Conservation (phyloP, 2,797 vertebrate genomes). For the Coregonus ussuriensis region DNA sequence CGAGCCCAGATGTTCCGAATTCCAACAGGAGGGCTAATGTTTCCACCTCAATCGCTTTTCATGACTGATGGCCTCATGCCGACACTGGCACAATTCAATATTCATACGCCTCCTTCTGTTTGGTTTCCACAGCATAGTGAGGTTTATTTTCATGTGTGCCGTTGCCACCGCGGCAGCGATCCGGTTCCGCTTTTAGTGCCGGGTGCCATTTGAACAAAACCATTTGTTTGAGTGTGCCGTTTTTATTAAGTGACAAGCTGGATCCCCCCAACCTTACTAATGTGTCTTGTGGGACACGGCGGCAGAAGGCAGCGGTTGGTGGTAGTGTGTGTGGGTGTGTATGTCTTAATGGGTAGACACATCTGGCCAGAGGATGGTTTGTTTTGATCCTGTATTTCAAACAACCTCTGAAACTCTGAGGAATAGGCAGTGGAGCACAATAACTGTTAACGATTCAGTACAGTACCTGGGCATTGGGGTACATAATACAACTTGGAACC, state of each 20-base stretch:
- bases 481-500: not conserved
- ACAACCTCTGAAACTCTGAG: not conserved
- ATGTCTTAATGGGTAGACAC: not conserved
- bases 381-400: no score
- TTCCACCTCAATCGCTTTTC: constrained; percentile 2
- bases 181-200: constrained; percentile 55
- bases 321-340: constrained; percentile 23
- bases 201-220: constrained; percentile 62
- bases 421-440: not conserved
- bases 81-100: constrained; percentile 62
- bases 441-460: not conserved
- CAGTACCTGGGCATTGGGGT: not conserved
- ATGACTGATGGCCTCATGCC: constrained; percentile 36
- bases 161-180: constrained; percentile 52
- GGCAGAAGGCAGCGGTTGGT: constrained; percentile 10
- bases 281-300: constrained; percentile 59
- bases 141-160: constrained; percentile 53
- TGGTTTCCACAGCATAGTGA: constrained; percentile 50
- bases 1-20: constrained; percentile 57
- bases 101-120: constrained; percentile 65
- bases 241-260: constrained; percentile 78
- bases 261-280: constrained; percentile 66
- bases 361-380: not conserved
- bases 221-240: constrained; percentile 71
- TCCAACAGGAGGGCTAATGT: constrained; percentile 37